Conservation (phyloP, 2,888 invertebrate genomes). For the Campaea margaritaria region DNA sequence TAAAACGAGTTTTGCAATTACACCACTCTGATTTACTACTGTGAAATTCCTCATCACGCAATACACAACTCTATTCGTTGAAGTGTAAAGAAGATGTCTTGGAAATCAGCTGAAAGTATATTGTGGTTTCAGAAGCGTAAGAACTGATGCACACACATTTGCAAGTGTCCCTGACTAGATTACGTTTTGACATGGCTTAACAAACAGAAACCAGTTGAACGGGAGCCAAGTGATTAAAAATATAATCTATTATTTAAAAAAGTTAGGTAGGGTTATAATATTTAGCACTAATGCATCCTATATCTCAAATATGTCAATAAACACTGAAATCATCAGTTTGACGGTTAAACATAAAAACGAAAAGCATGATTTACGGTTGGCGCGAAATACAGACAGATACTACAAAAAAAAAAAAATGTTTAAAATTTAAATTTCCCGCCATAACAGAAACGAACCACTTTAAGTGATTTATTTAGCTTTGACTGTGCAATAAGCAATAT, state of each 20-base stretch:
- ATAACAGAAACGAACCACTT: too few species aligned
- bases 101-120: slow-evolving; percentile 25
- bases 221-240: slow-evolving; percentile 52
- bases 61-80: slow-evolving; percentile 25
- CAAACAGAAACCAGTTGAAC: slow-evolving; percentile 65
- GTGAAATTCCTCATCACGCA: slow-evolving; percentile 1
- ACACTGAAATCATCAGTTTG: too few species aligned
- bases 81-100: slow-evolving; percentile 9
- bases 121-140: slow-evolving; percentile 40
- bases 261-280: too few species aligned
- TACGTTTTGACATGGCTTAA: slow-evolving; percentile 69
- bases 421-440: too few species aligned
- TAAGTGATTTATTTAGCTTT: too few species aligned
- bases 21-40: slow-evolving; percentile 26
- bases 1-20: slow-evolving; percentile 51
- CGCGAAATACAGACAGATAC: too few species aligned
- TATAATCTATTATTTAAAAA: slow-evolving; percentile 55
- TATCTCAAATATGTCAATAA: too few species aligned
- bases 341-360: too few species aligned
- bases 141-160: slow-evolving; percentile 70
- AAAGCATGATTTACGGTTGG: too few species aligned
- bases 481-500: neutral
- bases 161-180: slow-evolving; percentile 72
- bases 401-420: too few species aligned
- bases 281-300: too few species aligned